phyloP scores from a whole-genome alignment of 2,113 vertebrate species.

The crab-eating macaque (Macaca fascicularis) region T2T-MFA8v1.1 NC_088395.1:29440501-29441000 shows the following conservation, averaged over 20 bases:
- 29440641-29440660: background rate
- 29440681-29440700: background rate
- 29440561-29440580: background rate
- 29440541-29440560: background rate
- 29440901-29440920: background rate
- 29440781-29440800: background rate
- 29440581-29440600: background rate
- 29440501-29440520: background rate
- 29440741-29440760: background rate
- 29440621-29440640: background rate
- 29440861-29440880: background rate
- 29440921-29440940: background rate
- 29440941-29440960: background rate
- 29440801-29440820: background rate
- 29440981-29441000: slow-evolving; percentile 32
- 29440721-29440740: background rate
- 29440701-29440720: background rate
- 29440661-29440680: background rate
- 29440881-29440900: background rate
- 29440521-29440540: background rate
- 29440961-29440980: background rate
- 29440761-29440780: background rate
- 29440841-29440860: background rate
- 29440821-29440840: background rate
- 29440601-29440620: background rate